Evolutionary conservation across 2,888 invertebrate species (phyloP).

Genomic region (Chloroclystis v-ata): DNA sequence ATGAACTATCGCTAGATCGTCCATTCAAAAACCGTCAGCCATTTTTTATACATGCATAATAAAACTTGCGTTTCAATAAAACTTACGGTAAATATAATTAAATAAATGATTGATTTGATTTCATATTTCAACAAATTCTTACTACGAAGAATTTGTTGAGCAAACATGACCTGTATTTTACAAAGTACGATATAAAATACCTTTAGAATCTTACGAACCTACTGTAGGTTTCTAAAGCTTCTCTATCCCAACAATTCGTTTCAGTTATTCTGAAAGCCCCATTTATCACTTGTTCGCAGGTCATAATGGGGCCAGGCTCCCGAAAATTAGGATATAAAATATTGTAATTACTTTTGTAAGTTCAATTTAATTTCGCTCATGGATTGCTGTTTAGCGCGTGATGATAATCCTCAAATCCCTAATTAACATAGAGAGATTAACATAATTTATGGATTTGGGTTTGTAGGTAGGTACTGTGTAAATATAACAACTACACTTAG

Average conservation of each 20-base stretch:
- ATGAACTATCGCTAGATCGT: too few relatives aligned
- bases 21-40: too few relatives aligned
- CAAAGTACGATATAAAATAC: too few relatives aligned
- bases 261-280: conserved; percentile 31
- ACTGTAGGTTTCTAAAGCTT: background rate
- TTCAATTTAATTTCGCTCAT: conserved; percentile 30
- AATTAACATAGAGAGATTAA: conserved; percentile 12
- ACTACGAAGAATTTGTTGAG: too few relatives aligned
- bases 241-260: background rate
- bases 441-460: background rate
- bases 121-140: too few relatives aligned
- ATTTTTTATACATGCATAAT: too few relatives aligned
- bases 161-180: too few relatives aligned
- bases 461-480: background rate
- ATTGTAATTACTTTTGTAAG: conserved; percentile 39
- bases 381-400: conserved; percentile 20
- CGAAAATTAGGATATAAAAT: conserved; percentile 39
- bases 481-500: background rate
- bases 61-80: too few relatives aligned
- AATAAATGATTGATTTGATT: too few relatives aligned
- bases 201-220: too few relatives aligned
- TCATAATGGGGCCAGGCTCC: conserved; percentile 29
- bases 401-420: conserved; percentile 13
- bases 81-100: too few relatives aligned
- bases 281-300: conserved; percentile 34